A percentile compares a stretch with the other conserved stretches of the same genome.
phyloP scores from a whole-genome alignment of 2,797 vertebrate genomes.

The Notolepis coatsorum region DNA sequence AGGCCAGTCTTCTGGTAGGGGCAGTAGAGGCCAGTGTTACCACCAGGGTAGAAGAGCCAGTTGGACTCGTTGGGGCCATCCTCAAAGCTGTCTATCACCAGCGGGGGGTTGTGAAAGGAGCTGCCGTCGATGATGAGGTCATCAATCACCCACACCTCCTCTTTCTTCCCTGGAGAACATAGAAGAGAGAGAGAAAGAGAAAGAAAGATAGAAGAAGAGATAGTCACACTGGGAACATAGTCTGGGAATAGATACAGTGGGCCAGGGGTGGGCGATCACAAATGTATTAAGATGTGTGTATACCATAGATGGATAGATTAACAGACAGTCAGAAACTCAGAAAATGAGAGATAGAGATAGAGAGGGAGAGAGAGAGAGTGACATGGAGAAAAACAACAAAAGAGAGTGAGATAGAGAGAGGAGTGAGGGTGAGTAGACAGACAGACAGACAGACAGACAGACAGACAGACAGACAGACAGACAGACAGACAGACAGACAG shows the following conservation, averaged over 20 bases:
- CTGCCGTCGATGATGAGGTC: conserved; percentile 97
- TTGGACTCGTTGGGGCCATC: conserved; percentile 92
- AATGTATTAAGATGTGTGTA: no score
- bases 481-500: neutral
- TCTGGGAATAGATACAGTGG: neutral
- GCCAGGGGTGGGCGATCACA: no score
- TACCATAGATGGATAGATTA: no score
- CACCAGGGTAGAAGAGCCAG: conserved; percentile 98
- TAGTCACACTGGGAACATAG: no score
- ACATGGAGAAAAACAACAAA: neutral
- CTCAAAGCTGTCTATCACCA: conserved; percentile 94
- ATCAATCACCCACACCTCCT: conserved; percentile 99
- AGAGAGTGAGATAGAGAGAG: neutral
- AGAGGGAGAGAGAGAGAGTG: neutral
- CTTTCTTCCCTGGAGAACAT: conserved; percentile 90
- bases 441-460: neutral
- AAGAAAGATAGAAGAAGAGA: neutral
- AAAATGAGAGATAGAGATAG: conserved; percentile 1
- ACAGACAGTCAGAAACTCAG: no score
- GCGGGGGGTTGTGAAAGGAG: conserved; percentile 87
- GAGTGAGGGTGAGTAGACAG: neutral
- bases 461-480: neutral
- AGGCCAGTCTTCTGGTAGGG: conserved; percentile 93
- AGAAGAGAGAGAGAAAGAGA: neutral
- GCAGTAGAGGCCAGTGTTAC: conserved; percentile 96